Base-by-base conservation (phyloP, 2,888 invertebrate genomes). In the Eupithecia exiguata region DNA sequence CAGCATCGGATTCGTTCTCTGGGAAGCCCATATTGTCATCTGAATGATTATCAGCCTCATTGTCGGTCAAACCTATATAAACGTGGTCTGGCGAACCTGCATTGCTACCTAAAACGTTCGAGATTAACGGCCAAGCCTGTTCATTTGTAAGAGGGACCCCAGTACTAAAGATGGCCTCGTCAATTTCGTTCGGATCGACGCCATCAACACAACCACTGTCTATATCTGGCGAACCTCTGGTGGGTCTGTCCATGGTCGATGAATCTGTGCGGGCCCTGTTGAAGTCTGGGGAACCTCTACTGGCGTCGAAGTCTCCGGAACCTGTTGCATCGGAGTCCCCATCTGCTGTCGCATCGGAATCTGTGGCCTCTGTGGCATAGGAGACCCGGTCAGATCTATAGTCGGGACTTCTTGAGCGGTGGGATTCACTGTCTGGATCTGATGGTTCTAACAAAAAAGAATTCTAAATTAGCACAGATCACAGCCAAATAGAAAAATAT, bases 181-280 rank as follows among this genome's bases (percentile, higher is more conserved):
- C 69, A 16, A 49, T 9, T 36, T 58, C 58, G 58, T 58, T 58
- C 25, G 25, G 35, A 53, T 68, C 65, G 25, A 25, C 25, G 21
- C 71, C 68, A 25, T 74, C 74, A 43, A 63, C 70, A 68, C 68
- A 74, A 3, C 74, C 74, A 40, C 74, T 74, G 69, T 74, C 71
- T 49, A 62, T 53, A 40, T 75, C 74, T 69, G 74, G 46, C n/a
- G 74, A 69, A 7, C 61, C 61, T 61, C 66, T 69, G n/a, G 18
- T 69, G 43, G 63, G 40, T 65, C 58, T 58, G 58, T 58, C 58
- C 58, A 58, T 14, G 58, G 21, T 58, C 25, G 58, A 25, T 58
- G 58, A 12, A 58, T 58, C 58, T 58, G 58, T 25, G 58, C 46
- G 68, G 68, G 30, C n/a, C 30, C 25, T 46, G n/a, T 49, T 6